Base-by-base conservation (phyloP, 1,140 invertebrate species). In the Zaprionus nigranus region DNA sequence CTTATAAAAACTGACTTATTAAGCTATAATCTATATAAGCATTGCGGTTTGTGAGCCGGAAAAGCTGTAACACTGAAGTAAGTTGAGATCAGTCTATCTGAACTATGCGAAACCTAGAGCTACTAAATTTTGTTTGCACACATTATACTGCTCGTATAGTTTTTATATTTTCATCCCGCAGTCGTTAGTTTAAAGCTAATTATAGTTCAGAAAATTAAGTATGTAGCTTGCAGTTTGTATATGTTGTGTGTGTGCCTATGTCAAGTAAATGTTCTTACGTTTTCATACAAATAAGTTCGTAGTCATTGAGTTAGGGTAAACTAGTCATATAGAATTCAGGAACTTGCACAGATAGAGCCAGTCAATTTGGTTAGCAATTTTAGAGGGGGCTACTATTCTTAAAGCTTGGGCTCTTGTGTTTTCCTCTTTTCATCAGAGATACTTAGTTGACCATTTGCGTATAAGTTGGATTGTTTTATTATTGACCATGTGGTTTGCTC, bases 341-440 rank as follows among this genome's bases (percentile, higher is more conserved):
- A 24, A 24, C 46, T 51, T 5, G 11, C 11, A 1, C 9, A 51
- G 20, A 3, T 30, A 28, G 26, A 56, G 26, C 15, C 17, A 17
- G 1, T 2, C n/a, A 30, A 56, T 56, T 56, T 26, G 11, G 1
- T 22, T 28, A 28, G 26, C 5, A 28, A 28, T 6, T 28, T 28
- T 28, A 1, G 0, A 28, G 6, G 1, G 26, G 26, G 24, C 24
- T 26, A 26, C 4, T 3, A 26, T 26, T 26, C 3, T 0, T 26
- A 26, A 26, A 9, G 6, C 9, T 0, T 34, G 30, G 3, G 9
- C 2, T 30, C 11, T 46, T 34, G 4, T 38, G 36, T 38, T 53
- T 61, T 54, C 12, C 26, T 54, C 20, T 36, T 68, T 61, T 56
- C 58, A 67, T 74, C 30, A 56, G 13, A 28, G 57, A 26, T 68